Conservation (phyloP, 92 coral and sea anemone species). For the Parazoanthus swiftii region DNA sequence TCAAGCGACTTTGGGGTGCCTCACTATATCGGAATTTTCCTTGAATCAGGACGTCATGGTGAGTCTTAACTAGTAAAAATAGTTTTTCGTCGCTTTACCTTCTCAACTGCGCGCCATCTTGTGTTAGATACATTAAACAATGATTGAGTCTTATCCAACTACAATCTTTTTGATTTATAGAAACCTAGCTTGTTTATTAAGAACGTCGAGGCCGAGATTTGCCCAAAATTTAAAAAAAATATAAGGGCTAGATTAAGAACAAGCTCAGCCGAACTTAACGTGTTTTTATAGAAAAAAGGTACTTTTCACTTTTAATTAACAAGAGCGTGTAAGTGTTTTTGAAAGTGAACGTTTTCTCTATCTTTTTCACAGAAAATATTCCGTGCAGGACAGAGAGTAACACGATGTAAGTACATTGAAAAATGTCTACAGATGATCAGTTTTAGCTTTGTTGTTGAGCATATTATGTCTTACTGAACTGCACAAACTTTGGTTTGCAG, state of each 20-base stretch:
- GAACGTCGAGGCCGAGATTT: too few species aligned
- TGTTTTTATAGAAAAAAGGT: too few species aligned
- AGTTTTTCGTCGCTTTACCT: background rate
- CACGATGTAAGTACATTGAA: conserved; percentile 77
- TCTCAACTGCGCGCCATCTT: background rate
- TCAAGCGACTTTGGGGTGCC: conserved; percentile 91
- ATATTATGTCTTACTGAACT: background rate
- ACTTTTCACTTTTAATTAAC: background rate
- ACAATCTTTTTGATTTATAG: too few species aligned
- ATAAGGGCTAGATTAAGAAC: too few species aligned
- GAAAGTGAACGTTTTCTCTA: background rate
- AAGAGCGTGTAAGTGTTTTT: too few species aligned
- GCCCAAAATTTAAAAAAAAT: too few species aligned
- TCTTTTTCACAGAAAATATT: conserved; percentile 79
- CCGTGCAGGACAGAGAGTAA: conserved; percentile 96
- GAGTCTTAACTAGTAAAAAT: background rate
- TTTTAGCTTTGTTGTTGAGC: too few species aligned
- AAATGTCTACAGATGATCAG: too few species aligned
- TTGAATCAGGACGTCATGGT: conserved; percentile 94
- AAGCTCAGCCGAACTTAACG: too few species aligned
- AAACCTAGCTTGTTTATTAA: too few species aligned
- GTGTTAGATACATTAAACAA: too few species aligned
- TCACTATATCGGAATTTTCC: conserved; percentile 78
- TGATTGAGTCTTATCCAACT: too few species aligned
- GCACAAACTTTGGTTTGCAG: conserved; percentile 37